Evolutionary conservation across 2,797 vertebrate species (phyloP), one percentile per base, ranked within the genome.

Genomic region (Pangasius macronema): DNA sequence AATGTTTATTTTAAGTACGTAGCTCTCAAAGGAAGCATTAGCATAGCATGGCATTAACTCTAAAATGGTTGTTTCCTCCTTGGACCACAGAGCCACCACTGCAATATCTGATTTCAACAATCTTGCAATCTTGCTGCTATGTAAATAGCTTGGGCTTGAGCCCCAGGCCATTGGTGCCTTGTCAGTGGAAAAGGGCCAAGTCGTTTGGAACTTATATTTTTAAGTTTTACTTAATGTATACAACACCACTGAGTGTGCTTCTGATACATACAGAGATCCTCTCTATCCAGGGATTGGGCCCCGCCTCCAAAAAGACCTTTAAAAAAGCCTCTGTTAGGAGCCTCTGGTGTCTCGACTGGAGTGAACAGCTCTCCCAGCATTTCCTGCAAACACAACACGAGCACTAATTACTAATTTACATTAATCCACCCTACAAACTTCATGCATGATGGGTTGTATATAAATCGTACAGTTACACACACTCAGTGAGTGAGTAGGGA

Each of bases 361-460:
- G 97, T 99, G 91, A 99, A 99, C 90, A 99, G 95, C 91, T 99
- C 99, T 90, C 98, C 97, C 92, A 99, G 92, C 99, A 99, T 99
- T 95, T 99, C 99, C 99, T 99, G 95, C 70, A 92, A 91, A 85
- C 11, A 85, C 61, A 70, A 63, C 20, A 87, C 1, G 2, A 49
- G 53, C 75, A 24, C 6, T 24, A 53, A 53, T 83, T 68, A 65
- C n/a, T n/a, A n/a, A n/a, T 65, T 14, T 49, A 27, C 27, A 63
- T 49, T 46, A n/a, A 20, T 82, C 24, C 14, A 46, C 27, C 27
- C 27, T 49, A 65, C 59, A 82, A 46, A 53, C 30, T 16, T 39
- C 63, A 70, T 24, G 18, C n/a, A 53, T 24, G 49, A 68, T 55
- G 2, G 49, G 49, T 83, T 83, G 65, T 65, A 68, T 14, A 83